Conservation (phyloP, 2,797 vertebrate species). For the Chloroceryle amazona region DNA sequence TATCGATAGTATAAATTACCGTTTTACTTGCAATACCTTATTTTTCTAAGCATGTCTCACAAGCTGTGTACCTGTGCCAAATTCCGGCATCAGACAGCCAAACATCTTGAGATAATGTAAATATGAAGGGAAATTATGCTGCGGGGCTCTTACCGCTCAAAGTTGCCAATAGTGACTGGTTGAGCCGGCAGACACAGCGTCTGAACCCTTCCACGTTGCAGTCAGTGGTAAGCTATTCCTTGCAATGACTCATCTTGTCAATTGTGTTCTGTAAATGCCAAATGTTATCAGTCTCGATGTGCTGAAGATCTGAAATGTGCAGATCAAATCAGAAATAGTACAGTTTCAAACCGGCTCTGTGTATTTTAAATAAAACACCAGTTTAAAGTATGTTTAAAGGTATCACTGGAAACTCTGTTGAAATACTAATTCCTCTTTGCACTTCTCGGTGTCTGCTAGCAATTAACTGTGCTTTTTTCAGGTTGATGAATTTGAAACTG, state of each 20-base stretch:
- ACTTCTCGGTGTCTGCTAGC: slow-evolving; percentile 47
- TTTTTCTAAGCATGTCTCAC: neutral
- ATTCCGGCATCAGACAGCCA: neutral
- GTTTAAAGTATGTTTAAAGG: neutral
- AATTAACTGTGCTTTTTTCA: slow-evolving; percentile 57
- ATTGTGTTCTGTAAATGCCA: slow-evolving; percentile 47
- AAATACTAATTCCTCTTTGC: slow-evolving; percentile 33
- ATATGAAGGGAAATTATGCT: neutral
- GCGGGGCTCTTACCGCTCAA: neutral
- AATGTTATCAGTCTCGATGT: neutral
- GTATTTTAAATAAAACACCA: slow-evolving; percentile 39
- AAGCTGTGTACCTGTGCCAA: neutral
- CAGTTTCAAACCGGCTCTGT: slow-evolving; percentile 30
- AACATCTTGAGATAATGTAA: neutral
- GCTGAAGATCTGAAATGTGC: neutral
- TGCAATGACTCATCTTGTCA: slow-evolving; percentile 41
- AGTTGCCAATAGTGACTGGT: neutral
- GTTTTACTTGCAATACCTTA: neutral
- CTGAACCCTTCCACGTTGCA: slow-evolving; percentile 16
- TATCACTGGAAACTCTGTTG: neutral
- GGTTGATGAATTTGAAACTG: slow-evolving; percentile 69
- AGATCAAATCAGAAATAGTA: neutral
- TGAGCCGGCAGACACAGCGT: neutral
- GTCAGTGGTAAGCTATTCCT: neutral
- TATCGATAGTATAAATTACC: neutral